Conservation (phyloP, 2,113 vertebrate species). For the Lophura nycthemera region DNA sequence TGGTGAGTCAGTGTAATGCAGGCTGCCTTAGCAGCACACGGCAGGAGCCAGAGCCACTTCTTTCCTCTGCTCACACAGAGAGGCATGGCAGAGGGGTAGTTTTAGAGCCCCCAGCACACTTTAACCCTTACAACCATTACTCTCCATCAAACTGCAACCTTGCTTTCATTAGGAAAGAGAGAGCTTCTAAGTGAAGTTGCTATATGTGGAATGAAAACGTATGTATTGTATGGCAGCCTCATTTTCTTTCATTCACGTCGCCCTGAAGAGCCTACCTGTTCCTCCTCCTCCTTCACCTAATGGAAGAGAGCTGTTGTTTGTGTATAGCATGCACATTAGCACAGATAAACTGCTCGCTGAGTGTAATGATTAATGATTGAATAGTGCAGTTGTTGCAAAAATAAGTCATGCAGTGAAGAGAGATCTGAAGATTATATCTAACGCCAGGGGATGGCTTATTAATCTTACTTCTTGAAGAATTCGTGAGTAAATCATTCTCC, state of each 20-base stretch:
- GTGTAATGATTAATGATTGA: constrained; percentile 81
- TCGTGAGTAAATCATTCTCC: constrained; percentile 85
- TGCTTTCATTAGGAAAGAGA: constrained; percentile 39
- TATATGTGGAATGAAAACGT: constrained; percentile 1
- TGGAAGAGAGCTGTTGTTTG: constrained; percentile 73
- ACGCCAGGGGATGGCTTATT: constrained; percentile 85
- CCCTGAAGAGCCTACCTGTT: neutral
- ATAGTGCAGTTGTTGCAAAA: constrained; percentile 82
- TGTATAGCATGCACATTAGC: constrained; percentile 76
- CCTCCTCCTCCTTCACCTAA: constrained; percentile 38
- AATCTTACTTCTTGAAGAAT: constrained; percentile 87
- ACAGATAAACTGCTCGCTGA: constrained; percentile 77
- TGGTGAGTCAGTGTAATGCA: neutral
- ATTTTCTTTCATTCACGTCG: constrained; percentile 26
- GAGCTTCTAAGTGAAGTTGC: constrained; percentile 8
- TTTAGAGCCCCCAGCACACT: neutral
- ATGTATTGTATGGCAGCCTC: constrained; percentile 23
- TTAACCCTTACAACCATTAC: neutral
- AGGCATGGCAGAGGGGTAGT: neutral
- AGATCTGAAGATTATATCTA: constrained; percentile 82
- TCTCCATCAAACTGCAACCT: constrained; percentile 10
- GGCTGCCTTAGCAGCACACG: neutral
- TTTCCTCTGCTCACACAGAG: neutral
- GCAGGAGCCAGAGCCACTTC: neutral
- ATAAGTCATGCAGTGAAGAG: constrained; percentile 79